These are phyloP conservation scores for Pemphigus obesinymphae DNA, from an alignment of 1,140 invertebrate genomes.

Conservation along the genomic window DNA sequence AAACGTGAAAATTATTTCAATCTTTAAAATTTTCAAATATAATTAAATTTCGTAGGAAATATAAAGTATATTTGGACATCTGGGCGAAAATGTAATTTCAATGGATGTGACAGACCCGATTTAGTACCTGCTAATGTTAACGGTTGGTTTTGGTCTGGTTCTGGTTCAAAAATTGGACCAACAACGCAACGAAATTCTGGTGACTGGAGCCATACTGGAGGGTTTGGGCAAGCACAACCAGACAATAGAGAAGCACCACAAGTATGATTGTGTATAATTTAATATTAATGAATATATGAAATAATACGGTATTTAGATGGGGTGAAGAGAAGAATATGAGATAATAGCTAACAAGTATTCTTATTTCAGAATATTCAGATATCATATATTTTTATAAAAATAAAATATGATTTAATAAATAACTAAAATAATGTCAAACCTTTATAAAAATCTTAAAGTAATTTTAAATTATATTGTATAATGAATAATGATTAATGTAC, in stretches of 20 bases:
- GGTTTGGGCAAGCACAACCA: constrained; percentile 76
- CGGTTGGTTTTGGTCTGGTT: constrained; percentile 91
- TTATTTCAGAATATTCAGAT: too few species aligned
- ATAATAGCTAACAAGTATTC: too few species aligned
- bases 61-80: constrained; percentile 82
- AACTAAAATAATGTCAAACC: too few species aligned
- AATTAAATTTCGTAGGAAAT: constrained; percentile 51
- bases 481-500: too few species aligned
- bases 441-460: too few species aligned
- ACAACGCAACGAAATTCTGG: constrained; percentile 80
- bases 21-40: neutral
- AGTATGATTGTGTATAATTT: too few species aligned
- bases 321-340: too few species aligned
- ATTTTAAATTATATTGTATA: too few species aligned
- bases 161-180: constrained; percentile 80
- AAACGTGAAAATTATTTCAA: neutral
- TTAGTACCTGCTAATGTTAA: constrained; percentile 82
- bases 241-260: constrained; percentile 85
- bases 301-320: too few species aligned
- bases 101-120: constrained; percentile 80
- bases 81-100: constrained; percentile 86
- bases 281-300: too few species aligned
- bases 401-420: too few species aligned
- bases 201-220: constrained; percentile 82
- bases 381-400: too few species aligned